Conservation (phyloP, 2,113 vertebrate species). For the Semnopithecus entellus region DNA sequence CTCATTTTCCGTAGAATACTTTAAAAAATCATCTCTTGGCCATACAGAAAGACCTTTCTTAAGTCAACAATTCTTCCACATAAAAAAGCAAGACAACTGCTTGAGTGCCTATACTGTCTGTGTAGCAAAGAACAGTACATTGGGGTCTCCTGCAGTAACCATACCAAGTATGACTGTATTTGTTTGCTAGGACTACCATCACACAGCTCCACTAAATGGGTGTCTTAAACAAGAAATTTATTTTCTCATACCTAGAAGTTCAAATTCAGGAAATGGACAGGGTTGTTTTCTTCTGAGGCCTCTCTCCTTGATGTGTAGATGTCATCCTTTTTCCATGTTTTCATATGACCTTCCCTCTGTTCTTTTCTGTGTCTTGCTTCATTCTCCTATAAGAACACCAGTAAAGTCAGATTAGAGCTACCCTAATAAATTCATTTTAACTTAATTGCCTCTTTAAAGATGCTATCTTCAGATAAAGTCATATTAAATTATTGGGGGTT, state of each 20-base stretch:
- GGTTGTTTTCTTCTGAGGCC: not conserved
- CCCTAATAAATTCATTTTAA: not conserved
- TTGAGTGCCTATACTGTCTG: fast-evolving
- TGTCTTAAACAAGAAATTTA: not conserved
- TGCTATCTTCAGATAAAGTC: not conserved
- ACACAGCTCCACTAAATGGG: not conserved
- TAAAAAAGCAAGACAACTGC: too few relatives aligned
- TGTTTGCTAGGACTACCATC: not conserved
- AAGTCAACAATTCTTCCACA: not conserved
- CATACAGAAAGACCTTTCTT: not conserved
- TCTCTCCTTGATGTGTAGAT: not conserved
- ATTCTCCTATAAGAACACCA: not conserved
- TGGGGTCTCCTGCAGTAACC: not conserved
- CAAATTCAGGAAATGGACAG: not conserved
- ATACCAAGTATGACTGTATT: too few relatives aligned
- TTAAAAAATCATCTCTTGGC: not conserved
- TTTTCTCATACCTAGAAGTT: not conserved
- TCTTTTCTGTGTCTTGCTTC: too few relatives aligned
- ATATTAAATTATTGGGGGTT: not conserved
- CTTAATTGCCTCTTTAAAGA: not conserved
- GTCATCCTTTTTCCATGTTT: too few relatives aligned
- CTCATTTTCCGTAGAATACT: not conserved
- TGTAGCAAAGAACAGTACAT: not conserved
- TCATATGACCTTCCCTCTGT: not conserved
- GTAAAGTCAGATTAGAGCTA: too few relatives aligned